Percentiles rank a stretch among this genome's conserved stretches.
These are phyloP conservation scores for Xestoiulus laeticollis DNA, from an alignment of 2,888 invertebrate species.

Conservation along the genomic window DNA sequence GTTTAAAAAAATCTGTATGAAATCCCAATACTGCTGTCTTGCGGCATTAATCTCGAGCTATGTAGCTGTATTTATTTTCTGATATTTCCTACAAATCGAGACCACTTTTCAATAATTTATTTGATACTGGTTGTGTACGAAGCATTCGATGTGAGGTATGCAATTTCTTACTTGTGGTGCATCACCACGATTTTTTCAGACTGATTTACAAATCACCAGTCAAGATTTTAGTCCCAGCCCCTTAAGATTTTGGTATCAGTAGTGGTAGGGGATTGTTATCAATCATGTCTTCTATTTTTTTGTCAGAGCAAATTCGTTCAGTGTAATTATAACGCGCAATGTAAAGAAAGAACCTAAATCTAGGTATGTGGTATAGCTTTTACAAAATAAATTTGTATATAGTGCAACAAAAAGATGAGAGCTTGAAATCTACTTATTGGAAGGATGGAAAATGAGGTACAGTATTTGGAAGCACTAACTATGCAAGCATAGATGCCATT, in stretches of 20 bases:
- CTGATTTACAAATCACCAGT: background rate
- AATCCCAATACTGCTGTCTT: too few species aligned
- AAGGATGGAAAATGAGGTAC: background rate
- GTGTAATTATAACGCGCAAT: background rate
- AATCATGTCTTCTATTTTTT: background rate
- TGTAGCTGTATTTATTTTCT: too few species aligned
- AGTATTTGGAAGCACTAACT: background rate
- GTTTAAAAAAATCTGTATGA: too few species aligned
- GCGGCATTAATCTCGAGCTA: too few species aligned
- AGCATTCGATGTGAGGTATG: background rate
- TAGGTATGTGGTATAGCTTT: background rate
- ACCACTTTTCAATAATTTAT: background rate
- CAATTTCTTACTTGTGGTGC: constrained; percentile 18
- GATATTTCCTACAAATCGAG: background rate
- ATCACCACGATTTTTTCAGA: background rate
- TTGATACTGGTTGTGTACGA: background rate
- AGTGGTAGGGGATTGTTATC: background rate
- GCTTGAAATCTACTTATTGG: background rate
- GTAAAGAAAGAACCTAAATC: background rate
- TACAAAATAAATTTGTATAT: background rate
- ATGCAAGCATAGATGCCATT: background rate
- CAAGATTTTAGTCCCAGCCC: background rate
- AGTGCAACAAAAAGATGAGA: background rate
- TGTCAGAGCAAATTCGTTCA: background rate
- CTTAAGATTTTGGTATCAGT: background rate